Base-by-base conservation (phyloP, 1,140 invertebrate species). In the Ooceraea biroi region DNA sequence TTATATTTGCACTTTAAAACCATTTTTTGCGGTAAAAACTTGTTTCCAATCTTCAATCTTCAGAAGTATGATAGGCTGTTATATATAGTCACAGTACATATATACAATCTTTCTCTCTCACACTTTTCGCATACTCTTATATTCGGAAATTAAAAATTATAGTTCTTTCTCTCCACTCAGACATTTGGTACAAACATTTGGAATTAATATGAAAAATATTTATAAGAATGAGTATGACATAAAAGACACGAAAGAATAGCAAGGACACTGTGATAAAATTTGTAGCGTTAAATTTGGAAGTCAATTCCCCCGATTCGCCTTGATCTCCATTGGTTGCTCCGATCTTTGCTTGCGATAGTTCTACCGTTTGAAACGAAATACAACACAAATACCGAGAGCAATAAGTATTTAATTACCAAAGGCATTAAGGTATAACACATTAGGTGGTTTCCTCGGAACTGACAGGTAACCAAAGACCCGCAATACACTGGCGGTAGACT, bases 361-460 rank as follows among this genome's bases (percentile, higher is more conserved):
- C 4, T 17, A 27, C 19, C 22, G 19, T 12, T 76, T 48, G 41
- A 71, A 71, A 61, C 19, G 76, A 83, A 60, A 85, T 60, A 65
- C 52, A 11, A 57, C 0, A 44, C 19, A 17, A 63, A 68, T 27
- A 41, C 55, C 22, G 46, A 84, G 57, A 88, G 82, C 86, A 88
- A 87, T 86, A 63, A 73, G 69, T 83, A 71, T 88, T 88, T 87
- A 88, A 88, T 88, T 87, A 74, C 68, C 10, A 69, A 68, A 84
- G 55, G 27, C 48, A 57, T 44, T n/a, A 44, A 55, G 52, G 30
- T 76, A 57, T 52, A 55, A 57, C 36, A 50, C 72, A 65, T 88
- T 87, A 80, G 44, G 80, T 60, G 41, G 48, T 69, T 84, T 88
- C 74, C 50, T 50, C n/a, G 25, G 14, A 30, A 7, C n/a, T 27